Evolutionary conservation across 2,888 invertebrate species (phyloP), one percentile per base, ranked within the genome.

Genomic region (Tenthredo livida): DNA sequence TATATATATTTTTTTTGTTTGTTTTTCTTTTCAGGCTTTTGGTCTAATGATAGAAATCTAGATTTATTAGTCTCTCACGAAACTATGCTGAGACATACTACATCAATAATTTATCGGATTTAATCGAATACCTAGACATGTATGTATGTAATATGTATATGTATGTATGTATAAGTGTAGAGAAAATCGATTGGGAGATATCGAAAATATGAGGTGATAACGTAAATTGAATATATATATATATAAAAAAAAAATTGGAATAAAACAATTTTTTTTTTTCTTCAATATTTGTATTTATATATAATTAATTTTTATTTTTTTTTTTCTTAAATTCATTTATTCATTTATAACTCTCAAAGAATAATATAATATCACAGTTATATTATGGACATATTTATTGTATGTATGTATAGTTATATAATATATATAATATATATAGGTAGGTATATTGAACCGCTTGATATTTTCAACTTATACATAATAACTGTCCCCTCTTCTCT

Each of bases 281-380:
- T 37, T 43, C 50, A 50, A 50, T 50, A 50, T n/a, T 50, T 50
- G 50, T 50, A 50, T 50, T 17, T n/a, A 17, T 73, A 21, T 43
- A 29, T 70, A n/a, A 70, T 61, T n/a, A 70, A 70, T 70, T 77
- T 33, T 54, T 54, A n/a, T 47, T 84, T 37, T n/a, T n/a, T n/a
- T n/a, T n/a, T n/a, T n/a, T n/a, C n/a, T n/a, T n/a, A n/a, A n/a
- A 61, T 84, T 37, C 21, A 29, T 61, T 43, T 40, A 25, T 54
- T 61, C 7, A 75, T 77, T 70, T 77, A 73, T 77, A 85, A 86
- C 85, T 72, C 89, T 88, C 85, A 87, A 89, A 90, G 88, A 90
- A 89, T 90, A 91, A 90, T 88, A 88, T 91, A 93, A 92, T 93
- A 93, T 93, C 93, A 93, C 93, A 93, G 93, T 92, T 92, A 91